A percentile compares a stretch with the other conserved stretches of the same genome.
Evolutionary conservation across 2,113 vertebrate genomes (phyloP).

Genomic region (Brachyhypopomus gauderio): DNA sequence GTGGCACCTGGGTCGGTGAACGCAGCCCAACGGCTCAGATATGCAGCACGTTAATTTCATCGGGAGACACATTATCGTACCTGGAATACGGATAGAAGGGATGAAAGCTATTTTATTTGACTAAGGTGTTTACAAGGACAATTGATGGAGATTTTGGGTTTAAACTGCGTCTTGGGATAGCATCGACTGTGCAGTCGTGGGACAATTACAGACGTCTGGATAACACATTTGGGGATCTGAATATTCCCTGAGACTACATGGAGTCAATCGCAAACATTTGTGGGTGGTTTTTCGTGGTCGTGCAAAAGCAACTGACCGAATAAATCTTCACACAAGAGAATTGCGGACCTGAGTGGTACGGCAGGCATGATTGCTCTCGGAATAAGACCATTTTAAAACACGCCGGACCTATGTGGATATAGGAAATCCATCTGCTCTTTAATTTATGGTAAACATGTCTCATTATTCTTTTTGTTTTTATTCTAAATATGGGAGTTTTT

Average conservation of each 20-base stretch:
- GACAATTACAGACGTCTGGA: slow-evolving; percentile 28
- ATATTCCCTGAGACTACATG: background rate
- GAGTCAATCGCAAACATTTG: slow-evolving; percentile 17
- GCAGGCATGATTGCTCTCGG: slow-evolving; percentile 42
- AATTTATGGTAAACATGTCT: slow-evolving; percentile 51
- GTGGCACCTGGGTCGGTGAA: background rate
- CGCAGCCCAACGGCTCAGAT: background rate
- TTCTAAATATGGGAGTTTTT: background rate
- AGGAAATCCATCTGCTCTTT: slow-evolving; percentile 24
- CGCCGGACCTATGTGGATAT: slow-evolving; percentile 39
- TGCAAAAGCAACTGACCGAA: slow-evolving; percentile 2
- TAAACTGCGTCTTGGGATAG: slow-evolving; percentile 34
- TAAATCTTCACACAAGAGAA: background rate
- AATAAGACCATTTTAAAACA: slow-evolving; percentile 21
- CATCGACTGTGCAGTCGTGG: slow-evolving; percentile 13
- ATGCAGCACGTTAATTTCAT: slow-evolving; percentile 25
- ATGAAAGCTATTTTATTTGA: background rate
- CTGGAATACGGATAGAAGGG: slow-evolving; percentile 7
- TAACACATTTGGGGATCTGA: slow-evolving; percentile 14
- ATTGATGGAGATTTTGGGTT: slow-evolving; percentile 24
- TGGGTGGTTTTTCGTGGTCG: background rate
- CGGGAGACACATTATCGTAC: slow-evolving; percentile 12
- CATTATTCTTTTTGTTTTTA: background rate
- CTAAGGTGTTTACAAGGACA: slow-evolving; percentile 20
- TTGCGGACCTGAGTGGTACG: slow-evolving; percentile 16